Evolutionary conservation across 2,888 invertebrate species (phyloP).

Genomic region (Chesias legatella): DNA sequence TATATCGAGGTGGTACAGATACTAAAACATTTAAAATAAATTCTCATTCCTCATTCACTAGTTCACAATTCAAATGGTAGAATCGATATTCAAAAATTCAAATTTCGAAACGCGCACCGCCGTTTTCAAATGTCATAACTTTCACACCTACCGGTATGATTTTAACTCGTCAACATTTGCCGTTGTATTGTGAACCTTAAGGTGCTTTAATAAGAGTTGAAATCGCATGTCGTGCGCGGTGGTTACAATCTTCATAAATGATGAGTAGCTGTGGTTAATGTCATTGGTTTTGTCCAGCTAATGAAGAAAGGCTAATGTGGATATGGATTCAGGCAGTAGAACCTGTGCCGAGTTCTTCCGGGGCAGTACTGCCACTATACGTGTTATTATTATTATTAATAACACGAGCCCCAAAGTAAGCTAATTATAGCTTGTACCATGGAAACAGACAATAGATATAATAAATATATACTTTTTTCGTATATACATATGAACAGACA

Average conservation of each 20-base stretch:
- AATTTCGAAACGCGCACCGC: slow-evolving; percentile 49
- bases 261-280: slow-evolving; percentile 54
- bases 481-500: no score
- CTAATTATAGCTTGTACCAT: no score
- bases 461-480: no score
- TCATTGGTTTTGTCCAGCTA: slow-evolving; percentile 73
- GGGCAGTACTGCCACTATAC: no score
- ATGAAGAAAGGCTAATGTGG: slow-evolving; percentile 53
- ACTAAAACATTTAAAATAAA: no score
- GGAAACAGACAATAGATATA: no score
- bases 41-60: slow-evolving; percentile 8
- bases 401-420: no score
- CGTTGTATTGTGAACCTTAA: slow-evolving; percentile 25
- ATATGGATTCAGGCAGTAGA: no score
- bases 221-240: slow-evolving; percentile 1
- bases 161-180: slow-evolving; percentile 17
- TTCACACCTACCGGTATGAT: slow-evolving; percentile 56
- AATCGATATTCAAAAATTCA: slow-evolving; percentile 50
- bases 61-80: slow-evolving; percentile 30
- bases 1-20: no score
- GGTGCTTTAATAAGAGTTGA: fast-evolving
- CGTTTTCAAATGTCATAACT: slow-evolving; percentile 67
- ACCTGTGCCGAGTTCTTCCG: no score
- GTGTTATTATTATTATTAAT: no score
- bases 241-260: slow-evolving; percentile 34